Evolutionary conservation across 1,140 invertebrate species (phyloP).

Genomic region (Temnothorax curvispinosus): DNA sequence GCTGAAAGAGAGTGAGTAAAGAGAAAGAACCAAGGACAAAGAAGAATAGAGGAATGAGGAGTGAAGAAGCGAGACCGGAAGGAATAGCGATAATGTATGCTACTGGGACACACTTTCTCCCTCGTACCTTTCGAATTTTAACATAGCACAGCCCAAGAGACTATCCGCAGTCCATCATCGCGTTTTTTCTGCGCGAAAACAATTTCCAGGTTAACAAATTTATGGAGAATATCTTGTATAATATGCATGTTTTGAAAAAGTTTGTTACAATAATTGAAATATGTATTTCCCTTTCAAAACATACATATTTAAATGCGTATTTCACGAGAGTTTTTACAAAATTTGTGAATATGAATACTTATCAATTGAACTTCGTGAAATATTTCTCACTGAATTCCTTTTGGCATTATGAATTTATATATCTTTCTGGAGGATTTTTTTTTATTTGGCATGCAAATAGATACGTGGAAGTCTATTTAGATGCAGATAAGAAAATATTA

Average conservation of each 20-base stretch:
- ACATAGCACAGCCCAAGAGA: conserved; percentile 34
- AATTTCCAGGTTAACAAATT: conserved; percentile 53
- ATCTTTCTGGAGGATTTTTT: neutral
- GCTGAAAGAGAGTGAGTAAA: conserved; percentile 58
- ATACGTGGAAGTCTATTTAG: neutral
- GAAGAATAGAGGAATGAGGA: conserved; percentile 34
- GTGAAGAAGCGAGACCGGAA: conserved; percentile 53
- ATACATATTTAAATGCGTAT: no score
- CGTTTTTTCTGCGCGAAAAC: conserved; percentile 23
- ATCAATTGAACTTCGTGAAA: conserved; percentile 29
- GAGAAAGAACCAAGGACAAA: conserved; percentile 6
- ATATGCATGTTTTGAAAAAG: neutral
- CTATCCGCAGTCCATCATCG: conserved; percentile 21
- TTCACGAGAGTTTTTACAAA: no score
- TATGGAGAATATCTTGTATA: conserved; percentile 5
- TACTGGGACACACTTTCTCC: conserved; percentile 73
- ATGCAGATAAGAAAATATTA: conserved; percentile 1
- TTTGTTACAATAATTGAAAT: conserved; percentile 2
- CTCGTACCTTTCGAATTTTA: conserved; percentile 69
- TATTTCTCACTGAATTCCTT: neutral
- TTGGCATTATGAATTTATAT: neutral
- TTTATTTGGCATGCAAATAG: neutral
- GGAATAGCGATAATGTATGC: conserved; percentile 76
- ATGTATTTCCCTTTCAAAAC: neutral
- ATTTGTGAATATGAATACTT: no score